phyloP scores from a whole-genome alignment of 2,113 vertebrate species.

The Microcebus murinus region DNA sequence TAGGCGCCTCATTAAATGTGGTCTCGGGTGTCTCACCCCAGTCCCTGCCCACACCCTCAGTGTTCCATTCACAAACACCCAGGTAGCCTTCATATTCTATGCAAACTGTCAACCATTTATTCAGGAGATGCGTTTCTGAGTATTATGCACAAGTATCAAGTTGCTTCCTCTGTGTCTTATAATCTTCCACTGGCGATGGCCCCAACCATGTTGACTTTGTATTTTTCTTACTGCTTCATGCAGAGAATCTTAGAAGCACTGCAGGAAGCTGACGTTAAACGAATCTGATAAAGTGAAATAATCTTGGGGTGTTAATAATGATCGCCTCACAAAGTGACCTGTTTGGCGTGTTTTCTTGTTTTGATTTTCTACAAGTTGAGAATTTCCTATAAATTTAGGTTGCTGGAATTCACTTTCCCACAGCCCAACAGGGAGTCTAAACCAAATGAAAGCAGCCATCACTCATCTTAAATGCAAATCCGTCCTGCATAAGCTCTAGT shows the following conservation, averaged over 20 bases:
- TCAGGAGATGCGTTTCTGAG: not conserved
- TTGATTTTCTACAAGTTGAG: not conserved
- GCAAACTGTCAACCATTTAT: not conserved
- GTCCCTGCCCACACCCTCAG: too few relatives aligned
- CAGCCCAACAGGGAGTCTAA: not conserved
- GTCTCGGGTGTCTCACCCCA: rapidly evolving
- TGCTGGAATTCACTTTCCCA: not conserved
- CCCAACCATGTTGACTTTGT: not conserved
- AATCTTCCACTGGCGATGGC: not conserved
- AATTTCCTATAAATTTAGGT: not conserved
- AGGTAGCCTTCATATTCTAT: not conserved
- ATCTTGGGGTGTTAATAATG: not conserved
- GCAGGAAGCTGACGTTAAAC: not conserved
- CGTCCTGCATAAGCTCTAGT: not conserved
- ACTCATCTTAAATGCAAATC: not conserved
- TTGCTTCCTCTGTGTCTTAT: not conserved
- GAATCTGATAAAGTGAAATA: not conserved
- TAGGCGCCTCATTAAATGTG: not conserved
- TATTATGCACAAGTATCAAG: not conserved
- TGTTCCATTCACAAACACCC: not conserved
- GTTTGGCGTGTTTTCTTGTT: not conserved
- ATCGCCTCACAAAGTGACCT: not conserved
- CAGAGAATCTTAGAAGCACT: not conserved
- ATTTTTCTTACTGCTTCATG: not conserved
- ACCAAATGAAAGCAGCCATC: not conserved